These are phyloP conservation scores for Loriculus beryllinus DNA, from an alignment of 2,797 vertebrate species.

Conservation along the genomic window DNA sequence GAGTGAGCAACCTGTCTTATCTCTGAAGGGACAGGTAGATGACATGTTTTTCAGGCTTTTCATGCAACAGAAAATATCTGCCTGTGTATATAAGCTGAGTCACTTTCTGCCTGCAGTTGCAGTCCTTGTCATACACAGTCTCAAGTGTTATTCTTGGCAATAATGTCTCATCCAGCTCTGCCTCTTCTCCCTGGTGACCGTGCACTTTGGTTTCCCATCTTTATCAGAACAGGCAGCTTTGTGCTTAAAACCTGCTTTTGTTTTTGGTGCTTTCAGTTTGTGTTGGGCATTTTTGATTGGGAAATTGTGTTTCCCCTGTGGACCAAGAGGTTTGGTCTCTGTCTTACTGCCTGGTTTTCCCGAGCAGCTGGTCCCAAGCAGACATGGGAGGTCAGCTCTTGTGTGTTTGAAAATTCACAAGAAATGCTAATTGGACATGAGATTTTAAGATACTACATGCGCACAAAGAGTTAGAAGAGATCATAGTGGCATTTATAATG, in stretches of 20 bases:
- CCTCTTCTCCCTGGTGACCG: neutral
- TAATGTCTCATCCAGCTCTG: neutral
- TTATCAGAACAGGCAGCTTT: neutral
- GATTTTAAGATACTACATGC: neutral
- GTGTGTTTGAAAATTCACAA: neutral
- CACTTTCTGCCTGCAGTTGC: neutral
- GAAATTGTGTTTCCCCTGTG: neutral
- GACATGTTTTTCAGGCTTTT: neutral
- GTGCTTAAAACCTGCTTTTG: neutral
- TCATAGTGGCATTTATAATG: neutral
- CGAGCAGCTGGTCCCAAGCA: neutral
- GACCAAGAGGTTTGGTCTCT: neutral
- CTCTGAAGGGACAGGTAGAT: neutral
- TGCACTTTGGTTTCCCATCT: neutral
- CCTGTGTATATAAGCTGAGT: neutral
- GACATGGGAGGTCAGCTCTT: neutral
- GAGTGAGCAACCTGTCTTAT: neutral
- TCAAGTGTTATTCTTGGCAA: neutral
- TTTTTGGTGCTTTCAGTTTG: neutral
- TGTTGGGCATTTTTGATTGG: neutral
- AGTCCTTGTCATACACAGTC: fast-evolving
- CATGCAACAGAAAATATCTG: neutral
- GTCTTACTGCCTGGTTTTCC: neutral
- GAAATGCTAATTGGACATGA: neutral
- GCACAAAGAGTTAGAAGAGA: neutral